phyloP scores from a whole-genome alignment of 2,797 vertebrate genomes.

The Dicrostonyx torquatus region DNA sequence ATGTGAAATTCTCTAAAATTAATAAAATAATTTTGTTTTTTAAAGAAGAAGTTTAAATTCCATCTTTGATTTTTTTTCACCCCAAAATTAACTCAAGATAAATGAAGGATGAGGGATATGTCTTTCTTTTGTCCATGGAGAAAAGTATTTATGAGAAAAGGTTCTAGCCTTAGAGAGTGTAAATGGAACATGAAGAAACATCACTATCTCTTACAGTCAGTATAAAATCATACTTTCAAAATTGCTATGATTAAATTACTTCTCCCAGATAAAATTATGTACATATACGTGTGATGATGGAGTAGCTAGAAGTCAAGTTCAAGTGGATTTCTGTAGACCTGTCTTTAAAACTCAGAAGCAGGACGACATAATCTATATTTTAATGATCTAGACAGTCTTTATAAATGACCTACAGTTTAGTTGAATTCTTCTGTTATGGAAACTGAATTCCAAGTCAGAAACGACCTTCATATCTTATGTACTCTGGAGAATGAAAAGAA shows the following conservation, averaged over 20 bases:
- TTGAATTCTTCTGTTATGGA: slow-evolving; percentile 40
- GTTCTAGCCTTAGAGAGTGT: slow-evolving; percentile 7
- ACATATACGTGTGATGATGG: not conserved
- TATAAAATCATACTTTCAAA: not conserved
- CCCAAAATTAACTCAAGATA: not conserved
- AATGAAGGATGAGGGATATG: not conserved
- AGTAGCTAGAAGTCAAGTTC: slow-evolving; percentile 3
- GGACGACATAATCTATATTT: not conserved
- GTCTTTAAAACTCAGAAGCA: not conserved
- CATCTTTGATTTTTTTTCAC: not conserved
- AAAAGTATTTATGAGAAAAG: not conserved
- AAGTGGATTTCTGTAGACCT: not conserved
- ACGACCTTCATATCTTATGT: slow-evolving; percentile 6
- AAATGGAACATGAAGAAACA: slow-evolving; percentile 25
- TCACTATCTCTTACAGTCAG: not conserved
- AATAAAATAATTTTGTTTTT: not conserved
- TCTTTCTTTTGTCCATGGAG: slow-evolving; percentile 13
- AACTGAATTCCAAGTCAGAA: slow-evolving; percentile 10
- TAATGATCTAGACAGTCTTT: not conserved
- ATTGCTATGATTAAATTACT: not conserved
- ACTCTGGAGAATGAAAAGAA: not conserved
- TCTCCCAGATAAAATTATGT: not conserved
- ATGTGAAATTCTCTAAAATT: not conserved
- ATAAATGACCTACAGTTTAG: not conserved
- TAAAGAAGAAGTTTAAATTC: slow-evolving; percentile 36